These are phyloP conservation scores for Pyrocephalus nanus DNA, from an alignment of 2,797 vertebrate species.

Conservation along the genomic window DNA sequence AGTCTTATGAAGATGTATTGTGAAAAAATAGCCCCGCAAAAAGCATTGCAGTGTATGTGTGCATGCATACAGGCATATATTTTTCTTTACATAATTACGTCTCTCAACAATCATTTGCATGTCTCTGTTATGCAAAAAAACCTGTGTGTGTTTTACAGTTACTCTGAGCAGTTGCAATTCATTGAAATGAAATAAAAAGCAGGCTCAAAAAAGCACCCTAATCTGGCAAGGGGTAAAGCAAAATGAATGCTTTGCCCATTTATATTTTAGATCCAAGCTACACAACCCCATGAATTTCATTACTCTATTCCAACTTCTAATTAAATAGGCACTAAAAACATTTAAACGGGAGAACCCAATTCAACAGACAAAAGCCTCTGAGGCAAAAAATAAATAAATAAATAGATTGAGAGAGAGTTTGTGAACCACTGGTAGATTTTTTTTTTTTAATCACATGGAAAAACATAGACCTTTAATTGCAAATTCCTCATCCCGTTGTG, in stretches of 20 bases:
- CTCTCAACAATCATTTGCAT: constrained; percentile 60
- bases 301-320: constrained; percentile 70
- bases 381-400: constrained; percentile 52
- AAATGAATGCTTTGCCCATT: constrained; percentile 23
- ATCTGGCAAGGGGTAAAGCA: constrained; percentile 41
- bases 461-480: background rate
- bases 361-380: constrained; percentile 57
- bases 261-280: constrained; percentile 46
- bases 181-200: constrained; percentile 66
- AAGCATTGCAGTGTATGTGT: background rate
- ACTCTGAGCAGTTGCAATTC: constrained; percentile 52
- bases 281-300: constrained; percentile 58
- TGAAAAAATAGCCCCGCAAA: constrained; percentile 55
- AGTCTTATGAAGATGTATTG: constrained; percentile 62
- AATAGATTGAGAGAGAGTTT: background rate
- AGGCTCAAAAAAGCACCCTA: constrained; percentile 39
- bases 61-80: background rate
- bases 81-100: constrained; percentile 52
- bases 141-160: constrained; percentile 9
- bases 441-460: background rate
- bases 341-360: constrained; percentile 49
- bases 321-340: constrained; percentile 74
- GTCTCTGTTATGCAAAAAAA: constrained; percentile 59
- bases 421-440: background rate
- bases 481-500: background rate